Evolutionary conservation across 1,140 invertebrate species (phyloP), one percentile per base, ranked within the genome.

Genomic region (Notospermus geniculatus): DNA sequence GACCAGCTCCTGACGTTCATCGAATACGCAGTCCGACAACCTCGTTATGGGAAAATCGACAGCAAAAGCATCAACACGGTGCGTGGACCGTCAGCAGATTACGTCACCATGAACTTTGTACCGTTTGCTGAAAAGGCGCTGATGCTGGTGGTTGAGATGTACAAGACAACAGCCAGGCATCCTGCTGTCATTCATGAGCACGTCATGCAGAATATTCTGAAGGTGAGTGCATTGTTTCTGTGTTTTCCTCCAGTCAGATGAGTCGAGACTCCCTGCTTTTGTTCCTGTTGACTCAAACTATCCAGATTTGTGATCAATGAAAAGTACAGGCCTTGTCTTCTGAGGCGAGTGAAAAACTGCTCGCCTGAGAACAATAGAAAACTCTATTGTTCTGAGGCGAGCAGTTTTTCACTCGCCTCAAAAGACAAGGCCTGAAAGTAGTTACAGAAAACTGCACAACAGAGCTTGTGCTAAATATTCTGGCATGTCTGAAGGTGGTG

Each of bases 41-140:
- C 89, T 17, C 84, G 83, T 29, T 88, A 85, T 78, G 84, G 84
- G 54, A 86, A 87, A 79, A 60, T 79, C 23, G 78, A 80, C 54
- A 71, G 75, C 5, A 77, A 73, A 55, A 68, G 64, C 9, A 69
- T 74, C 65, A 74, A 73, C 19, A 59, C 70, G 17, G 76, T 79
- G 22, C 71, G 70, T 60, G 77, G 75, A 23, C 72, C 72, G 46
- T 70, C 72, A 60, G 75, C 86, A 62, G 90, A 92, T 69, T 90
- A 88, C 86, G 84, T 91, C n/a, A 88, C 86, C 43, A 89, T 91
- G 87, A 92, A 91, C 79, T 92, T 90, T 75, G 89, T 92, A 67
- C 90, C 91, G 50, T 94, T 93, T 81, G 91, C 91, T 65, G 91
- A 93, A 75, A 89, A 90, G 76, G 87, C 91, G 15, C 82, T 95